phyloP scores from a whole-genome alignment of 2,797 vertebrate species.

The Chiloscyllium punctatum region DNA sequence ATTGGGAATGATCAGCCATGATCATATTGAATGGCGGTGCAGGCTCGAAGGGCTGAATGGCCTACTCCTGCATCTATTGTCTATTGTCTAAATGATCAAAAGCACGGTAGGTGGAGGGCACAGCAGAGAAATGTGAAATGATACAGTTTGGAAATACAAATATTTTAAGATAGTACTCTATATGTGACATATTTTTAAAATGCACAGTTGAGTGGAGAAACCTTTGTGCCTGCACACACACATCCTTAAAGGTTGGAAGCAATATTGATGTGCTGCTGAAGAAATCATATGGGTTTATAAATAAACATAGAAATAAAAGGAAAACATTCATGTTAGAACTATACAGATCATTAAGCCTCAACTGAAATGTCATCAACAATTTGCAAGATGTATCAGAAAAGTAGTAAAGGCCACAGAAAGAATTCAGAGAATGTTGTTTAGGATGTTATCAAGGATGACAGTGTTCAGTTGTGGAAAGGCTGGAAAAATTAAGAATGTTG shows the following conservation, averaged over 20 bases:
- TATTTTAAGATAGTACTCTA: background rate
- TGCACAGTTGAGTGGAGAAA: background rate
- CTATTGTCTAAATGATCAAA: too few relatives aligned
- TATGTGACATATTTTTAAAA: background rate
- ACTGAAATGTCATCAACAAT: background rate
- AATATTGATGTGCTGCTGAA: background rate
- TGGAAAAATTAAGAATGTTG: background rate
- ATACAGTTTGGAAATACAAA: background rate
- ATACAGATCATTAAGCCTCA: background rate
- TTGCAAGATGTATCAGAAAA: background rate
- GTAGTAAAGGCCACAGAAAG: background rate
- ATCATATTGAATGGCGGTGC: too few relatives aligned
- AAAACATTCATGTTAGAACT: background rate
- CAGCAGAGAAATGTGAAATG: background rate
- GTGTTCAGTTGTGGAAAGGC: background rate
- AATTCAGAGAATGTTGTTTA: background rate
- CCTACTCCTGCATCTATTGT: too few relatives aligned
- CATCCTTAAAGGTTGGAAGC: background rate
- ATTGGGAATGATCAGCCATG: too few relatives aligned
- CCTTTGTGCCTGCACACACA: background rate
- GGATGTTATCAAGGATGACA: background rate
- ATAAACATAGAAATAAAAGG: background rate
- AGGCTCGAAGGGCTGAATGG: too few relatives aligned
- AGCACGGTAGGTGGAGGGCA: background rate
- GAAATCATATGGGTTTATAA: background rate